Percentiles rank a stretch among this genome's conserved stretches.
phyloP scores from a whole-genome alignment of 2,888 invertebrate species.

The Listrodromus nycthemerus region DNA sequence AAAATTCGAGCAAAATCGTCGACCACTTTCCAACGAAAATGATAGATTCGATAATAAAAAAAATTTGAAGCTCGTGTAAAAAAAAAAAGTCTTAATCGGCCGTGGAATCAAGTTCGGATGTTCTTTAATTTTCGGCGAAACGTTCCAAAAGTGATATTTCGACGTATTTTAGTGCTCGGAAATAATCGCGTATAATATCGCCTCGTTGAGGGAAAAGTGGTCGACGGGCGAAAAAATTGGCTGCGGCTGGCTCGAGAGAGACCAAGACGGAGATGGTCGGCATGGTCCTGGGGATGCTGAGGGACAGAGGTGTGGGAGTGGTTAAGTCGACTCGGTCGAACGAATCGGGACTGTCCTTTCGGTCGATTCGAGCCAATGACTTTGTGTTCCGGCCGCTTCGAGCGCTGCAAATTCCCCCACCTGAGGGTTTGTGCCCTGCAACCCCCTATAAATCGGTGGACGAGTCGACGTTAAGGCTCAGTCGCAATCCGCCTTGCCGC shows the following conservation, averaged over 20 bases:
- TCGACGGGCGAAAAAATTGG: background rate
- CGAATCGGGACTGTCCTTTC: background rate
- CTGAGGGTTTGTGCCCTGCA: slow-evolving; percentile 1
- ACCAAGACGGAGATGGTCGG: slow-evolving; percentile 16
- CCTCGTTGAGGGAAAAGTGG: slow-evolving; percentile 46
- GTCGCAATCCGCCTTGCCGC: slow-evolving; percentile 45
- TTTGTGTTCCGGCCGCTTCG: background rate
- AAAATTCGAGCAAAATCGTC: background rate
- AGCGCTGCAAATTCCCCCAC: slow-evolving; percentile 40
- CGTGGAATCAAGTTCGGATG: background rate
- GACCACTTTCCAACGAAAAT: background rate
- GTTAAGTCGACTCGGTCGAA: background rate
- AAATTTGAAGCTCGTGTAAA: background rate
- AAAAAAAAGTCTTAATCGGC: background rate
- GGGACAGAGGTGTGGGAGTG: slow-evolving; percentile 35
- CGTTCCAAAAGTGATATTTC: background rate
- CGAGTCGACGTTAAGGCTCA: slow-evolving; percentile 38
- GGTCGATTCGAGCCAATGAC: slow-evolving; percentile 36
- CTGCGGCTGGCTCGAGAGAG: background rate
- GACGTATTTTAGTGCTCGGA: slow-evolving; percentile 28
- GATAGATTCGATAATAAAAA: background rate
- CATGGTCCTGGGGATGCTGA: slow-evolving; percentile 34
- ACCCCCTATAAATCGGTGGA: slow-evolving; percentile 55
- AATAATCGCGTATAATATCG: slow-evolving; percentile 79
- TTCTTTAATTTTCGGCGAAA: background rate